Base-by-base conservation (phyloP, 2,888 invertebrate species). In the Netelia inedita region DNA sequence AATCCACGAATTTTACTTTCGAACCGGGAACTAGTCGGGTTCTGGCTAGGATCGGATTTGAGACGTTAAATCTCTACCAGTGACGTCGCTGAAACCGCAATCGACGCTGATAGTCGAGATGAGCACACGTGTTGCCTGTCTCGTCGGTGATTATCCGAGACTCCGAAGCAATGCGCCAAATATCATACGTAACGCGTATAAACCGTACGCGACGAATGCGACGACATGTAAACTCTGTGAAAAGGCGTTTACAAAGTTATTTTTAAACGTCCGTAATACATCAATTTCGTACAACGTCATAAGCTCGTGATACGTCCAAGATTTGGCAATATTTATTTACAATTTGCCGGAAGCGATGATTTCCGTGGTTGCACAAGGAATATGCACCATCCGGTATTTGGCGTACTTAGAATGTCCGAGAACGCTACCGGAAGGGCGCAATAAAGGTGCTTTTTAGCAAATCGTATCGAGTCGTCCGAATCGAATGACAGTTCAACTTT, bases 281-380 rank as follows among this genome's bases (percentile, higher is more conserved):
- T 55, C 16, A 9, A 2, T 55, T 23, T 11, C 10, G 8, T 72
- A 19, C 19, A 59, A 41, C 41, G 41, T 68, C 2, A 19, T n/a
- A 21, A 11, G 28, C n/a, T 68, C 41, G 28, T 28, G 28, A 28
- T 21, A 9, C 19, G 10, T 10, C 10, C 16, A 21, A 23, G 46
- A 46, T 68, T 43, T 11, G 1, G 63, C 61, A 23, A 35, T 19
- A 63, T 79, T 79, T 59, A 11, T 71, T 71, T 79, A 11, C 21
- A 50, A 71, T 53, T 19, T 14, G 16, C 41, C 61, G 11, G 63
- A 28, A 2, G 21, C 28, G 21, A 79, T 63, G 21, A 63, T 61
- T 63, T 28, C n/a, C 63, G 19, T 35, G 2, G 23, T 16, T 28
- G 35, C 35, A 61, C 43, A 11, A 28, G 28, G 10, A 55, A 71